phyloP scores from a whole-genome alignment of 2,113 vertebrate genomes.

The Dromiciops gliroides region DNA sequence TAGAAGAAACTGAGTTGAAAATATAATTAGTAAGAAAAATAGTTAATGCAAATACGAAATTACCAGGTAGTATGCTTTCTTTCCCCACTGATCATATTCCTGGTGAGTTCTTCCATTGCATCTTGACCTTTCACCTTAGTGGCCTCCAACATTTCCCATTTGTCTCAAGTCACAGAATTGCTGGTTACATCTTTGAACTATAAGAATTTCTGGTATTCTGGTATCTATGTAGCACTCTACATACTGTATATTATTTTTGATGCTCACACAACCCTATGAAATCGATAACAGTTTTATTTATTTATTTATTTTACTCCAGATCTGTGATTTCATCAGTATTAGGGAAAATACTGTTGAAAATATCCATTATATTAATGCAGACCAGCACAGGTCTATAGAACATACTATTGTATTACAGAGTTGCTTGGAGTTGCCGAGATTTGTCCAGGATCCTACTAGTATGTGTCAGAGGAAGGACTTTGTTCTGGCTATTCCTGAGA shows the following conservation, averaged over 20 bases:
- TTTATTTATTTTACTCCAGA: neutral
- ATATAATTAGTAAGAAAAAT: neutral
- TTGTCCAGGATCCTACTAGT: neutral
- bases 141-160: neutral
- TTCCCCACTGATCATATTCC: neutral
- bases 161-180: neutral
- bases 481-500: neutral
- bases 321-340: neutral
- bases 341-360: neutral
- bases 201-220: no score
- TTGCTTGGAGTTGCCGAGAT: neutral
- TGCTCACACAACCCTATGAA: neutral
- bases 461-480: neutral
- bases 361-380: neutral
- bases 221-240: no score
- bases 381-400: neutral
- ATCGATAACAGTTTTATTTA: neutral
- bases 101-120: neutral
- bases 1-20: neutral
- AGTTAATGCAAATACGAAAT: neutral
- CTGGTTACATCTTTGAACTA: neutral
- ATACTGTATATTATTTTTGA: neutral
- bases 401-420: neutral
- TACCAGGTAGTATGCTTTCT: neutral
- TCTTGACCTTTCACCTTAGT: neutral